A percentile compares a stretch with the other conserved stretches of the same genome.
phyloP scores from a whole-genome alignment of 2,113 vertebrate species.

The Ciconia boyciana region DNA sequence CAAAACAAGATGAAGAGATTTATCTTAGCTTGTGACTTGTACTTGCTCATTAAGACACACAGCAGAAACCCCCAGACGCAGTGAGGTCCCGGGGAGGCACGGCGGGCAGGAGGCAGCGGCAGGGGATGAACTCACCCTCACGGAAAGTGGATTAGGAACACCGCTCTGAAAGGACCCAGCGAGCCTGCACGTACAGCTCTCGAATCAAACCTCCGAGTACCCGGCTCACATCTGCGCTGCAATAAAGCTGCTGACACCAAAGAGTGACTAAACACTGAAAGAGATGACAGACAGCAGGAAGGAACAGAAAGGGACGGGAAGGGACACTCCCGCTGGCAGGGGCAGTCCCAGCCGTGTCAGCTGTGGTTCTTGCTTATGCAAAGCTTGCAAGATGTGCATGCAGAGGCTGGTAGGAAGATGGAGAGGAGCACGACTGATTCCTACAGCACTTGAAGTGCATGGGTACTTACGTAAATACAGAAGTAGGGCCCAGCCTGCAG shows the following conservation, averaged over 20 bases:
- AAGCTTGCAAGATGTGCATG: neutral
- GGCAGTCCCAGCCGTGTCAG: neutral
- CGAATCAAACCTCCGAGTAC: neutral
- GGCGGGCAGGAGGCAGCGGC: rapidly evolving
- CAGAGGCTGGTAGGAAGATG: neutral
- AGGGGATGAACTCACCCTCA: neutral
- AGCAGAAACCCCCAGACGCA: neutral
- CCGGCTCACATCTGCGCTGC: neutral
- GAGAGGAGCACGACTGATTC: neutral
- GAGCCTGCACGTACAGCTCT: rapidly evolving
- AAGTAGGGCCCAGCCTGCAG: neutral
- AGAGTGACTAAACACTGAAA: neutral
- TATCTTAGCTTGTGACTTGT: neutral
- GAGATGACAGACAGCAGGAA: neutral
- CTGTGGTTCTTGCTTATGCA: neutral
- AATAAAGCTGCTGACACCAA: neutral
- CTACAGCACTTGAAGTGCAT: neutral
- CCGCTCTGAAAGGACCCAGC: neutral
- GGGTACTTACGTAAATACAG: neutral
- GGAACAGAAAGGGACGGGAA: neutral
- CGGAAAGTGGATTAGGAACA: neutral
- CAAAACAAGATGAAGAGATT: neutral
- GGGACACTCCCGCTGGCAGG: neutral
- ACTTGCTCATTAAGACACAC: neutral
- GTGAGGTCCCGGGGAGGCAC: rapidly evolving